phyloP scores from a whole-genome alignment of 2,888 invertebrate genomes.

The Operophtera brumata region DNA sequence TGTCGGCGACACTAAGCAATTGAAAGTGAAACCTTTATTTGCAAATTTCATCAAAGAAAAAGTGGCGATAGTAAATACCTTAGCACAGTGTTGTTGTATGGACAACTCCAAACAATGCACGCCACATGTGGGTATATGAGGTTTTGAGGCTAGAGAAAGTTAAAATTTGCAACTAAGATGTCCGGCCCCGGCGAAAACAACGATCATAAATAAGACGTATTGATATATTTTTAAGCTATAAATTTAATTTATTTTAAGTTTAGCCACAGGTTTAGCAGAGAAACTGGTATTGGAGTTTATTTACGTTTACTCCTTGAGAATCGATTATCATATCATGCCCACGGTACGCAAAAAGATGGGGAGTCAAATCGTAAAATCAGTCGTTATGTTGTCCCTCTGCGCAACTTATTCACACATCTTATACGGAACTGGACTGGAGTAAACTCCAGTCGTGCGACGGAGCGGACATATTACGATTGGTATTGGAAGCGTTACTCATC shows the following conservation, averaged over 20 bases:
- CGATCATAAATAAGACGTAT: slow-evolving; percentile 41
- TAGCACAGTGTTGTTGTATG: slow-evolving; percentile 39
- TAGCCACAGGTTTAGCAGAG: slow-evolving; percentile 3
- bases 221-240: slow-evolving; percentile 26
- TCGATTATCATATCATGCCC: no score
- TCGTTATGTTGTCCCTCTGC: no score
- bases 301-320: no score
- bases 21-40: slow-evolving; percentile 25
- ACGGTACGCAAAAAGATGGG: no score
- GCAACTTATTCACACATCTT: no score
- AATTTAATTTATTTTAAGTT: slow-evolving; percentile 24
- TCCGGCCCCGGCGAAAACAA: slow-evolving; percentile 52
- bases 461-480: slow-evolving; percentile 1
- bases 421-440: no score
- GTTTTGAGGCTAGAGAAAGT: slow-evolving; percentile 80
- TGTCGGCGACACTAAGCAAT: background rate
- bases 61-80: slow-evolving; percentile 13
- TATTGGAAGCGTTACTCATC: slow-evolving; percentile 15
- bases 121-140: slow-evolving; percentile 62
- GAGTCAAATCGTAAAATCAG: no score
- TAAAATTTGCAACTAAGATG: slow-evolving; percentile 66
- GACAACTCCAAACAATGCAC: slow-evolving; percentile 67
- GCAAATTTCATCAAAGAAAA: slow-evolving; percentile 24
- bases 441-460: no score
- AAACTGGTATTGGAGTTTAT: slow-evolving; percentile 23